These are phyloP conservation scores for Graphium colonna DNA, from an alignment of 2,888 invertebrate species.

Conservation along the genomic window DNA sequence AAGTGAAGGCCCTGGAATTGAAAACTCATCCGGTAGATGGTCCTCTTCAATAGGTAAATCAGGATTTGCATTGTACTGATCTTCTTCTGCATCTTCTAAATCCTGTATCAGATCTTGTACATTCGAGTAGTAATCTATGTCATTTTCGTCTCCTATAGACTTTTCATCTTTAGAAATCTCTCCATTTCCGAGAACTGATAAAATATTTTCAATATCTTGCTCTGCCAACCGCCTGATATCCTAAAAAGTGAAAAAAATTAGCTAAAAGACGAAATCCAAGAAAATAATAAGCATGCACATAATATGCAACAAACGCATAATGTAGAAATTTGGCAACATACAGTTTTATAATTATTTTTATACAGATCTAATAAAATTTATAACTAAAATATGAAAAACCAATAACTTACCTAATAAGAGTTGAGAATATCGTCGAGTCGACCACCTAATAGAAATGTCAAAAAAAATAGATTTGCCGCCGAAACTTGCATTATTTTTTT, in stretches of 20 bases:
- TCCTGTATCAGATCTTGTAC: no score
- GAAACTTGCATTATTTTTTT: neutral
- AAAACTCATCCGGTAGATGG: no score
- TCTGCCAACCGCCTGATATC: slow-evolving; percentile 4
- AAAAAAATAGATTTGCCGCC: no score
- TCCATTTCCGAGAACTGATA: slow-evolving; percentile 21
- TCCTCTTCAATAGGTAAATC: slow-evolving; percentile 22
- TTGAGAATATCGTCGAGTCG: neutral
- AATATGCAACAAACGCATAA: slow-evolving; percentile 8
- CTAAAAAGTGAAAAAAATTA: slow-evolving; percentile 3
- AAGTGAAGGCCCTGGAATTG: slow-evolving; percentile 18
- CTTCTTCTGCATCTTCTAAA: slow-evolving; percentile 23
- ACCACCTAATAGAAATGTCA: neutral
- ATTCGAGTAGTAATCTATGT: slow-evolving; percentile 20
- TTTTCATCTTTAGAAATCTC: no score
- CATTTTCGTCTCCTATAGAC: slow-evolving; percentile 20
- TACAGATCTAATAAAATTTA: slow-evolving; percentile 15
- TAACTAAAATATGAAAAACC: slow-evolving; percentile 19
- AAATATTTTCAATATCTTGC: slow-evolving; percentile 23
- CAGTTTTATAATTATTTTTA: slow-evolving; percentile 1
- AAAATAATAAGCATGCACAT: slow-evolving; percentile 5
- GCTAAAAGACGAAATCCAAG: slow-evolving; percentile 1
- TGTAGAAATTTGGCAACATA: slow-evolving; percentile 9
- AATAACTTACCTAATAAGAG: slow-evolving; percentile 22
- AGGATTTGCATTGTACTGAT: slow-evolving; percentile 22